Percentiles rank a stretch among this genome's conserved stretches.
Conservation (phyloP, 1,140 invertebrate species). For the Micrasema longulum region DNA sequence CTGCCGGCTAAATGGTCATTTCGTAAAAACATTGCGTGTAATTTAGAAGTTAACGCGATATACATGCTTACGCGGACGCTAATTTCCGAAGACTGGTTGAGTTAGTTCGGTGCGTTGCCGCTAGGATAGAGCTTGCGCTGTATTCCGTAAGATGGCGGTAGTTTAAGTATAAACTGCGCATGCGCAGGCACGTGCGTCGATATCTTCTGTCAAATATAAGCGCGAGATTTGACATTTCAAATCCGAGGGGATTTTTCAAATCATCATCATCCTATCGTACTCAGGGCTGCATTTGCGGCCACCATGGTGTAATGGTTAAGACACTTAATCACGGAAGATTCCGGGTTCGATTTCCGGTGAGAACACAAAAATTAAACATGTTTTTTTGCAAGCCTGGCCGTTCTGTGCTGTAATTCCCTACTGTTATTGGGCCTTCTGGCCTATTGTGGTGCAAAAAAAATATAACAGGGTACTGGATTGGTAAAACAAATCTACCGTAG, state of each 20-base stretch:
- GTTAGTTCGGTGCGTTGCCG: conserved; percentile 16
- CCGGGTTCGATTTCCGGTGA: no score
- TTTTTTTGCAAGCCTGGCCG: no score
- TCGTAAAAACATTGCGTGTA: conserved; percentile 32
- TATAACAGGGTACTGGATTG: no score
- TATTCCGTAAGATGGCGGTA: conserved; percentile 10
- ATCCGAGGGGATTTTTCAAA: not conserved
- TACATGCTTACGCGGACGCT: conserved; percentile 26
- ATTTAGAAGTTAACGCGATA: not conserved
- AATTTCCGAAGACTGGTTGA: conserved; percentile 8
- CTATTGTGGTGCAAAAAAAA: no score
- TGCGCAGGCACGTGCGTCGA: conserved; percentile 31
- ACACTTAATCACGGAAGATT: no score
- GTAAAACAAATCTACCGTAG: no score
- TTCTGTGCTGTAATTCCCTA: no score
- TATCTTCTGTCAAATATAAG: conserved; percentile 17
- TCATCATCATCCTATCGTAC: no score
- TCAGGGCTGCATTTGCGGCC: no score
- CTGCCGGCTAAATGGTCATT: conserved; percentile 24
- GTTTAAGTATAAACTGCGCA: not conserved
- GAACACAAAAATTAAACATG: no score
- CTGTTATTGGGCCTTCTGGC: no score
- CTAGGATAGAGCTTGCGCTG: not conserved
- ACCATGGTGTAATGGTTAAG: no score
- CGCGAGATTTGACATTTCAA: conserved; percentile 7